Percentiles rank a stretch among this genome's conserved stretches.
Evolutionary conservation across 2,797 vertebrate species (phyloP).

Genomic region (Artibeus lituratus): DNA sequence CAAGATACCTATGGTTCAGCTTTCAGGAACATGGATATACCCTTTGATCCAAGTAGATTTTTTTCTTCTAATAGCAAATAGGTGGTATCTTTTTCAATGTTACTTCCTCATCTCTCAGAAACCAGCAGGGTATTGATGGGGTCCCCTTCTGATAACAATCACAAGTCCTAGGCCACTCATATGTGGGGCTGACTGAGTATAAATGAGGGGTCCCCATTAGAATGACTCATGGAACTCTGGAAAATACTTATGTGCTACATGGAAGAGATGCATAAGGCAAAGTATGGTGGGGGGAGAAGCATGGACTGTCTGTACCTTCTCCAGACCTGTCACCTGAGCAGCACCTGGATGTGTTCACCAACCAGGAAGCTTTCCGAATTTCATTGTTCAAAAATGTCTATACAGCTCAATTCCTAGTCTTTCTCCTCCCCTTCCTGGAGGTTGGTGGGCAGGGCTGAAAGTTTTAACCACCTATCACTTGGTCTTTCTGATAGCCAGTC

Average conservation of each 20-base stretch:
- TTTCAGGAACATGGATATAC: not conserved
- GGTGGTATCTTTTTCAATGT: not conserved
- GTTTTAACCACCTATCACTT: not conserved
- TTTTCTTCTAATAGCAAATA: not conserved
- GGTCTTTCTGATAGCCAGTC: not conserved
- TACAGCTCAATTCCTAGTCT: not conserved
- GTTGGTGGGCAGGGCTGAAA: not conserved
- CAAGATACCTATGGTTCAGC: not conserved
- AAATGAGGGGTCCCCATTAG: not conserved
- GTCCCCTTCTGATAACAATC: not conserved
- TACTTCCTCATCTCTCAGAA: not conserved
- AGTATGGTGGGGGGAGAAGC: not conserved
- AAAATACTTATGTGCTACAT: not conserved
- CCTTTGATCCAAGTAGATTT: not conserved
- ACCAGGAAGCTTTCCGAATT: not conserved
- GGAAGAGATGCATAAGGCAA: not conserved
- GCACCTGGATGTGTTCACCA: not conserved
- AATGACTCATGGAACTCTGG: not conserved
- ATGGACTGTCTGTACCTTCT: not conserved
- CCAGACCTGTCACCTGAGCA: not conserved
- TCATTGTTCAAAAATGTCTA: not conserved
- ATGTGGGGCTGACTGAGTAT: not conserved
- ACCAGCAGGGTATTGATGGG: not conserved
- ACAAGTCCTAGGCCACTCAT: not conserved
- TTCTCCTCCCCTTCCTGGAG: not conserved